Evolutionary conservation across 2,888 invertebrate species (phyloP), one percentile per base, ranked within the genome.

Genomic region (Melolontha melolontha): DNA sequence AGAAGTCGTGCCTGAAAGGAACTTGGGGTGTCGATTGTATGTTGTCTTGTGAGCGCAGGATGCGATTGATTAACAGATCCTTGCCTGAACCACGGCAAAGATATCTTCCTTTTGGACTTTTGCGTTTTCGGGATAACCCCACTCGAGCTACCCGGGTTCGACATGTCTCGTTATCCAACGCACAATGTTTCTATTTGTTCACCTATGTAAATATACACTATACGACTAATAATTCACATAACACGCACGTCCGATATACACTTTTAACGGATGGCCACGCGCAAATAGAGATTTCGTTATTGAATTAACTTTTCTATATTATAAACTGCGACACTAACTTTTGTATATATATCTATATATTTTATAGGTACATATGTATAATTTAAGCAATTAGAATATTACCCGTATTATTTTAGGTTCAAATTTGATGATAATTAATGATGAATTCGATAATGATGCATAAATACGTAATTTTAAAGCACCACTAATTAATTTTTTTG

Each of bases 1-100:
- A 92, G 88, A 72, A 91, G 86, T 74, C 90, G 87, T 77, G 93
- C 91, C 79, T 93, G 91, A 85, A 94, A 93, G 70, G 93, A 92
- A 82, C 93, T 89, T 79, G 94, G 94, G 74, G 94, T 93, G 85
- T 95, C 95, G 85, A 95, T 94, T 84, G 95, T 95, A 83, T 95
- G 94, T 83, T 95, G 95, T 66, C 95, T 89, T 70, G 93, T 89
- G 67, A 95, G 88, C 66, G 88, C 87, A 71, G 91, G 91, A 83
- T 92, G 93, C 64, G 89, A 88, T 77, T 89, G 87, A 78, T 89
- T 87, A 75, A 92, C 89, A 70, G 93, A 93, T 77, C 90, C 90
- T 84, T 94, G 94, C 64, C 94, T 87, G 84, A 95, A 94, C 95
- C 95, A 95, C 74, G 95, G 95, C 80, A 95, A 85, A 66, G 94